Evolutionary conservation across 2,797 vertebrate species (phyloP).

Genomic region (Oceanodroma leucorhoa): DNA sequence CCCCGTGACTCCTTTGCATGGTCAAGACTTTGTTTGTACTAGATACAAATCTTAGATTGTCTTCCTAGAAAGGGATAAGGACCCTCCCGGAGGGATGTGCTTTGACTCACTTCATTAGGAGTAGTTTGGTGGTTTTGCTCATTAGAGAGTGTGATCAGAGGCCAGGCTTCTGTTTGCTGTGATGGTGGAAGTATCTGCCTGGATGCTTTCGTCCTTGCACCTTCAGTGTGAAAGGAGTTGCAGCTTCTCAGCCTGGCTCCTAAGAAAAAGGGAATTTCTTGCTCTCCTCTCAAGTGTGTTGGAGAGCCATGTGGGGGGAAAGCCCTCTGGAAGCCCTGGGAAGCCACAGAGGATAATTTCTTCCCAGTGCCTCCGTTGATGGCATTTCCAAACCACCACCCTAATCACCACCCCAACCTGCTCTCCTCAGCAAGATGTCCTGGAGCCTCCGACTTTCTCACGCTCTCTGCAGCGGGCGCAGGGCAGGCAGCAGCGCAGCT

Average conservation of each 20-base stretch:
- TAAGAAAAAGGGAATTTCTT: neutral
- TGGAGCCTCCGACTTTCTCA: neutral
- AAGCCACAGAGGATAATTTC: neutral
- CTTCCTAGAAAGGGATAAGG: neutral
- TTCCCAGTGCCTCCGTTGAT: neutral
- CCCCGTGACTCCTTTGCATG: neutral
- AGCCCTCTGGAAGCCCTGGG: neutral
- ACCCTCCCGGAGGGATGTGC: neutral
- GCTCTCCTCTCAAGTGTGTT: neutral
- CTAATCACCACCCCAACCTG: neutral
- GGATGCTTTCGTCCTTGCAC: neutral
- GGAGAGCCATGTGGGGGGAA: neutral
- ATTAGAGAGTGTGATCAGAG: fast-evolving
- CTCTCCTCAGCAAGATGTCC: neutral
- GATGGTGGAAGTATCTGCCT: neutral
- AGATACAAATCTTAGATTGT: neutral
- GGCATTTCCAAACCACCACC: neutral
- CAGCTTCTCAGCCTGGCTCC: neutral
- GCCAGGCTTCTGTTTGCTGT: neutral
- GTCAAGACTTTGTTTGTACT: neutral
- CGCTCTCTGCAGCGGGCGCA: fast-evolving
- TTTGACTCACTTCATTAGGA: neutral
- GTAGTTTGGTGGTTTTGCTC: neutral
- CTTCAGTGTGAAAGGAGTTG: neutral
- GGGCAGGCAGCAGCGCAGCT: fast-evolving